Conservation (phyloP, 2,797 vertebrate genomes). For the Megalops cyprinoides region DNA sequence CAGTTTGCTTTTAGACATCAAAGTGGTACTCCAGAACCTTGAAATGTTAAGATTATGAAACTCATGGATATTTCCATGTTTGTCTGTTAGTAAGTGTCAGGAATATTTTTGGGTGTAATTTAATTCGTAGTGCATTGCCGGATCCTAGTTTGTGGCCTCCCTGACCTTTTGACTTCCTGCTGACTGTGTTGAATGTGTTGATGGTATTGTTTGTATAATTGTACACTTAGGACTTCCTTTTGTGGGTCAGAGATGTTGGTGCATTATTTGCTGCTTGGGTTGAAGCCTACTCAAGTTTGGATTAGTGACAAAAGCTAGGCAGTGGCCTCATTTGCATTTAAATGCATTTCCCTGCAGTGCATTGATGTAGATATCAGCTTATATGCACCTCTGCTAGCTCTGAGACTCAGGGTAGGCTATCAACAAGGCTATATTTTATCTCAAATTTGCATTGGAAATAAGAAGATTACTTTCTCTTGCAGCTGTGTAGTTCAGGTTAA, state of each 20-base stretch:
- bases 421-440: conserved; percentile 6
- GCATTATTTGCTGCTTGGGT: neutral
- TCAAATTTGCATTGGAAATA: neutral
- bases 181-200: neutral
- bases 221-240: neutral
- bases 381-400: neutral
- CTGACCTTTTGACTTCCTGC: neutral
- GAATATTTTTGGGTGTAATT: no score
- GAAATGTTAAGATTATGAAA: neutral
- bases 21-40: neutral
- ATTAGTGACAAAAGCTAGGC: neutral
- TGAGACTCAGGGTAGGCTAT: neutral
- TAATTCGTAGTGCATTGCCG: neutral
- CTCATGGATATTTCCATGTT: no score
- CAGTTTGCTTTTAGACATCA: neutral
- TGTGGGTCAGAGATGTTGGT: neutral
- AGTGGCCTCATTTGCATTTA: conserved; percentile 26
- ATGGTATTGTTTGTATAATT: no score
- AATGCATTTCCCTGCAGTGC: conserved; percentile 8
- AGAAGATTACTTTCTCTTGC: neutral
- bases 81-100: no score
- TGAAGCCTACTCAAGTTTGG: neutral
- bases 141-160: neutral
- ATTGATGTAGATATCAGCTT: neutral
- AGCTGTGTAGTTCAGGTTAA: neutral